These are phyloP conservation scores for Lepidurus arcticus DNA, from an alignment of 1,140 invertebrate species.

Conservation along the genomic window DNA sequence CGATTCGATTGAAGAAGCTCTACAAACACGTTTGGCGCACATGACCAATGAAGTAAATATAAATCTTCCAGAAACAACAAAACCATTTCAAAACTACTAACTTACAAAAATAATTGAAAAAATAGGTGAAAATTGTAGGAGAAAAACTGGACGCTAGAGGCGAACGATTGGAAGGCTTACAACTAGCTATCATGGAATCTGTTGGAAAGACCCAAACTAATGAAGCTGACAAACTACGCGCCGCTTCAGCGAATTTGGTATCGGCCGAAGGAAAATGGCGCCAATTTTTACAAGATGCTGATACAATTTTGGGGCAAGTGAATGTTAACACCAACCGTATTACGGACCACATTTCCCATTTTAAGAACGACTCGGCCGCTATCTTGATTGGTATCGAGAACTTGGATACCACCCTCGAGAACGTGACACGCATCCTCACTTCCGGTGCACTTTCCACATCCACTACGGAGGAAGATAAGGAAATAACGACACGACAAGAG, in stretches of 20 bases:
- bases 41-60: conserved; percentile 34
- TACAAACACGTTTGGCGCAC: conserved; percentile 49
- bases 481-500: neutral
- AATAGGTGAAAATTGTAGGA: conserved; percentile 35
- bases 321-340: conserved; percentile 27
- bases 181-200: conserved; percentile 25
- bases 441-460: neutral
- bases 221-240: conserved; percentile 35
- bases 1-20: conserved; percentile 57
- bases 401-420: conserved; percentile 32
- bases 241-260: conserved; percentile 33
- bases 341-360: conserved; percentile 28
- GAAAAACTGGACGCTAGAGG: conserved; percentile 34
- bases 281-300: conserved; percentile 30
- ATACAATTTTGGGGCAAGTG: conserved; percentile 27
- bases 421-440: neutral
- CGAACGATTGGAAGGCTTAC: conserved; percentile 31
- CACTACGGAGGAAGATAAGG: conserved; percentile 20
- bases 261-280: conserved; percentile 34
- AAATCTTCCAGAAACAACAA: neutral
- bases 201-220: conserved; percentile 30
- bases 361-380: conserved; percentile 35
- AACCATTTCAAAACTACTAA: neutral
- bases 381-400: conserved; percentile 32
- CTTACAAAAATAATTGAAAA: neutral